These are phyloP conservation scores for Drosophila equinoxialis DNA, from an alignment of 1,140 invertebrate species.

Conservation along the genomic window DNA sequence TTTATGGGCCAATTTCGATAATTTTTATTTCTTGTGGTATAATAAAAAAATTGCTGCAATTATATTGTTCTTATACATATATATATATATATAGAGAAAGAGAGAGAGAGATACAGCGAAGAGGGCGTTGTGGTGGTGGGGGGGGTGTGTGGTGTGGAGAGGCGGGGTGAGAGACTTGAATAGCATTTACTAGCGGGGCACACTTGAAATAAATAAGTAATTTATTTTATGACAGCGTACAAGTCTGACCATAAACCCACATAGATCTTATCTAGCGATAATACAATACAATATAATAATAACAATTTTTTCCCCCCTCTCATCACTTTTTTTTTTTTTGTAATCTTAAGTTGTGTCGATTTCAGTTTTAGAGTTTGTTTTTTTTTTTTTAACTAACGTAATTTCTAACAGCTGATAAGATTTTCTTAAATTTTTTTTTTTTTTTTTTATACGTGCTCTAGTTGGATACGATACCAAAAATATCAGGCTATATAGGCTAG, in stretches of 20 bases:
- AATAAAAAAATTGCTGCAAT: constrained; percentile 69
- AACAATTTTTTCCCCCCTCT: constrained; percentile 39
- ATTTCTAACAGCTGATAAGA: constrained; percentile 65
- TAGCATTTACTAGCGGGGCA: constrained; percentile 25
- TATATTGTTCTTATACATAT: constrained; percentile 47
- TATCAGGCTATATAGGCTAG: constrained; percentile 1
- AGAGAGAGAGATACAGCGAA: neutral
- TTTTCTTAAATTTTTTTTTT: constrained; percentile 17
- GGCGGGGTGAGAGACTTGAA: constrained; percentile 21
- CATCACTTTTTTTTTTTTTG: constrained; percentile 30
- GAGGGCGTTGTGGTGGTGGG: neutral
- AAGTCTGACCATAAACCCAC: constrained; percentile 47
- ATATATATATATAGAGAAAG: neutral
- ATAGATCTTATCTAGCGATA: constrained; percentile 68
- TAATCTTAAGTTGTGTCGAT: constrained; percentile 73
- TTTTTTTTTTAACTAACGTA: constrained; percentile 49
- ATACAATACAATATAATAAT: constrained; percentile 72
- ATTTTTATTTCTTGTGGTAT: constrained; percentile 53
- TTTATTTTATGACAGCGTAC: constrained; percentile 70
- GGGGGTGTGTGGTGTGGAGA: neutral
- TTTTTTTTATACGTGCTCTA: constrained; percentile 4
- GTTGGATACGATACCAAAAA: constrained; percentile 10
- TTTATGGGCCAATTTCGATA: constrained; percentile 76
- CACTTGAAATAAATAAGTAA: constrained; percentile 78
- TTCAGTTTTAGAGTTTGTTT: constrained; percentile 23